A percentile compares a stretch with the other conserved stretches of the same genome.
Evolutionary conservation across 2,113 vertebrate genomes (phyloP).

Genomic region (Scomber scombrus): DNA sequence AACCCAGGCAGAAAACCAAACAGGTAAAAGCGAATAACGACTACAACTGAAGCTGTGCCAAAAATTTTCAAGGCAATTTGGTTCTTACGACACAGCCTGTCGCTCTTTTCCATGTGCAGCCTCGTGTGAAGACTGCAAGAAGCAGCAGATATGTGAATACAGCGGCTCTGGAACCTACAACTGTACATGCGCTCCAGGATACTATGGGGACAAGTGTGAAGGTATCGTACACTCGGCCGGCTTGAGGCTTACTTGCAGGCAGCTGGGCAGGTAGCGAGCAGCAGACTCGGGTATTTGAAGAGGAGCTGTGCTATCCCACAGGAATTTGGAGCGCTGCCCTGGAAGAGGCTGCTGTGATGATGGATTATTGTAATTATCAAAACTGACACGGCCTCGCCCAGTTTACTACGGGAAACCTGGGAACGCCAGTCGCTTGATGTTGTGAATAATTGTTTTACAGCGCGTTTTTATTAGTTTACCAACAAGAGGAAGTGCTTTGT

Average conservation of each 20-base stretch:
- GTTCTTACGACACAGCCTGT: conserved; percentile 5
- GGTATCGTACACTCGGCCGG: conserved; percentile 65
- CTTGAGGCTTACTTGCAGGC: conserved; percentile 40
- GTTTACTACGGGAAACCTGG: conserved; percentile 76
- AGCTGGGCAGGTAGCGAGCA: conserved; percentile 67
- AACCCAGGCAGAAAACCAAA: conserved; percentile 76
- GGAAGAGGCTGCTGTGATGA: conserved; percentile 76
- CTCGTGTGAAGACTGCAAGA: conserved; percentile 79
- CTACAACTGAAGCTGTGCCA: conserved; percentile 12
- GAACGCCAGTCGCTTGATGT: conserved; percentile 76
- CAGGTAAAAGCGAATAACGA: conserved; percentile 72
- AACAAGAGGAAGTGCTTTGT: conserved; percentile 86
- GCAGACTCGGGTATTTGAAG: conserved; percentile 63
- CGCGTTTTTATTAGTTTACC: conserved; percentile 85
- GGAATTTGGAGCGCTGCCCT: conserved; percentile 79
- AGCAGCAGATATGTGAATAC: conserved; percentile 81
- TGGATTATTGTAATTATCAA: conserved; percentile 83
- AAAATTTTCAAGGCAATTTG: background rate
- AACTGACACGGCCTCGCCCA: conserved; percentile 77
- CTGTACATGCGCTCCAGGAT: conserved; percentile 87
- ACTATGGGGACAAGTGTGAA: conserved; percentile 87
- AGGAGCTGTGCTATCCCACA: conserved; percentile 75
- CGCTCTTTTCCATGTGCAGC: conserved; percentile 20
- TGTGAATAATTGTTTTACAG: conserved; percentile 83
- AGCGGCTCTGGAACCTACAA: conserved; percentile 77